Conservation (phyloP, 2,888 invertebrate genomes). For the Hermodice carunculata region DNA sequence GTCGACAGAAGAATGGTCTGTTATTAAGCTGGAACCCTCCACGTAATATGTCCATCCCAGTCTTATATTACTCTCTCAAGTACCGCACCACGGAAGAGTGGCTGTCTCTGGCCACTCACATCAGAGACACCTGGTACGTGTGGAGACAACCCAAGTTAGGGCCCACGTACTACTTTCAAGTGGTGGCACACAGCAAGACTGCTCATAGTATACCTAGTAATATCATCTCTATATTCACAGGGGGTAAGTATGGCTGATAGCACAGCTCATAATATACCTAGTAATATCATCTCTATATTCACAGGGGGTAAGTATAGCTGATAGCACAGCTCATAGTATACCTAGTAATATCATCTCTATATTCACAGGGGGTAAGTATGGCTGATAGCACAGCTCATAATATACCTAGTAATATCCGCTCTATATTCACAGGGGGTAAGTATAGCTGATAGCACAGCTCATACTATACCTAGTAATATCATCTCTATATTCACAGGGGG, state of each 20-base stretch:
- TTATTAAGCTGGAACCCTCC: constrained; percentile 77
- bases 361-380: neutral
- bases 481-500: too few species aligned
- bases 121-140: constrained; percentile 31
- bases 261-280: neutral
- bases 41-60: constrained; percentile 49
- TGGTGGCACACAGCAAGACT: constrained; percentile 14
- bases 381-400: neutral
- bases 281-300: neutral
- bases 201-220: constrained; percentile 11
- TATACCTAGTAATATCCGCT: too few species aligned
- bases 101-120: constrained; percentile 29
- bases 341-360: neutral
- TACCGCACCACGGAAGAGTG: constrained; percentile 45
- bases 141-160: constrained; percentile 42
- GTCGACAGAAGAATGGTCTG: constrained; percentile 90
- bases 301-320: neutral
- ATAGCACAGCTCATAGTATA: neutral
- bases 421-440: too few species aligned
- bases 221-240: constrained; percentile 21
- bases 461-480: too few species aligned
- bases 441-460: too few species aligned
- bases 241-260: constrained; percentile 17
- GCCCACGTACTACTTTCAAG: constrained; percentile 39
- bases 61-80: constrained; percentile 59